phyloP scores from a whole-genome alignment of 2,888 invertebrate genomes.

The Ceramica pisi region DNA sequence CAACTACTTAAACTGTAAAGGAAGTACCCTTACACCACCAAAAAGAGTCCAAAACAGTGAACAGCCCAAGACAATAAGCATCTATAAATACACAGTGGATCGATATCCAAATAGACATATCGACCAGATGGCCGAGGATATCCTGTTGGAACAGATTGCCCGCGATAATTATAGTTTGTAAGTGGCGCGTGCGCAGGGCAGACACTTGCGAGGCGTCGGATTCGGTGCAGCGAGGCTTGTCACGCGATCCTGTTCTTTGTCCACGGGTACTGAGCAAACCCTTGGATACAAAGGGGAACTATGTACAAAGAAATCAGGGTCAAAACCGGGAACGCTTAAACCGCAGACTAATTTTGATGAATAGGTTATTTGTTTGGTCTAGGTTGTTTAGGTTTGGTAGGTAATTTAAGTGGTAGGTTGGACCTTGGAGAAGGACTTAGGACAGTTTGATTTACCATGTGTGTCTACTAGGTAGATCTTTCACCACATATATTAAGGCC shows the following conservation, averaged over 20 bases:
- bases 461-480: too few species aligned
- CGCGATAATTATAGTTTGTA: conserved; percentile 82
- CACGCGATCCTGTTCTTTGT: conserved; percentile 56
- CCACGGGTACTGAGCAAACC: background rate
- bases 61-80: conserved; percentile 71
- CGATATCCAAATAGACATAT: conserved; percentile 78
- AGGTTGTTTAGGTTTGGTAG: too few species aligned
- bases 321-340: background rate
- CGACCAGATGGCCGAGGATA: conserved; percentile 89
- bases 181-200: conserved; percentile 76
- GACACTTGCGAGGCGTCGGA: conserved; percentile 55
- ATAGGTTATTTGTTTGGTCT: too few species aligned
- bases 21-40: conserved; percentile 37
- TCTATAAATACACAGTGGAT: conserved; percentile 73
- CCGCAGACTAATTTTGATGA: too few species aligned
- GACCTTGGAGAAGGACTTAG: too few species aligned
- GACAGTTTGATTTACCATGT: too few species aligned
- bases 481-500: too few species aligned
- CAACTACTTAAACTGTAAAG: conserved; percentile 8
- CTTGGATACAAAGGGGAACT: background rate
- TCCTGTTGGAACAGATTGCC: conserved; percentile 88
- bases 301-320: background rate
- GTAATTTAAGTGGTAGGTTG: too few species aligned
- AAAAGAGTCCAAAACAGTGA: conserved; percentile 37
- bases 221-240: conserved; percentile 44